Evolutionary conservation across 2,888 invertebrate genomes (phyloP).

Genomic region (Tromatobia lineatoria): DNA sequence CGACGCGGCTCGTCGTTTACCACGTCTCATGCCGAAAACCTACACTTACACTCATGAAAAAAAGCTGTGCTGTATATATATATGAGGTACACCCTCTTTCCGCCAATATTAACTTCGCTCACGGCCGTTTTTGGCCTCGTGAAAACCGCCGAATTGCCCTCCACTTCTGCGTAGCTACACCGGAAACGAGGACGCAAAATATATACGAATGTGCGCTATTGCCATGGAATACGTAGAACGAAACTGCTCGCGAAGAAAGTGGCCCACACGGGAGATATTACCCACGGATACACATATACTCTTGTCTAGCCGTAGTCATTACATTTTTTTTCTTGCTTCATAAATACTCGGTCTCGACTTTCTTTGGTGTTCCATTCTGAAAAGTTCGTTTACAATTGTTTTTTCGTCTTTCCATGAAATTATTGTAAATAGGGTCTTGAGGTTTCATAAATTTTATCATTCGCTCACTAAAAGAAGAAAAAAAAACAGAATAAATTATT

Average conservation of each 20-base stretch:
- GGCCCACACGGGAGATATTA: constrained; percentile 1
- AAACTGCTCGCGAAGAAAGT: constrained; percentile 42
- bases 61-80: constrained; percentile 23
- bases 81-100: constrained; percentile 45
- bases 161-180: constrained; percentile 31
- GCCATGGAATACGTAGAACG: constrained; percentile 37
- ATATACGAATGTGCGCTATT: constrained; percentile 42
- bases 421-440: too few species aligned
- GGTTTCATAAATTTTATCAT: too few species aligned
- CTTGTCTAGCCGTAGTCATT: constrained; percentile 11
- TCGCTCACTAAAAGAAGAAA: too few species aligned
- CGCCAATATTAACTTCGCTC: constrained; percentile 60
- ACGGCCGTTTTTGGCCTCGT: constrained; percentile 50
- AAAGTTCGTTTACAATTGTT: too few species aligned
- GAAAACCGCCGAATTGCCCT: constrained; percentile 48
- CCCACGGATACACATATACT: neutral
- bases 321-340: constrained; percentile 26
- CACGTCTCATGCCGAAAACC: constrained; percentile 25
- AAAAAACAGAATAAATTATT: too few species aligned
- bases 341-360: neutral
- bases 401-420: too few species aligned
- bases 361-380: neutral
- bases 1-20: constrained; percentile 33
- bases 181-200: constrained; percentile 46
- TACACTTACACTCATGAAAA: constrained; percentile 11